A percentile compares a stretch with the other conserved stretches of the same genome.
These are phyloP conservation scores for Triplophysa siluroides DNA, from an alignment of 2,113 vertebrate species.

Conservation along the genomic window DNA sequence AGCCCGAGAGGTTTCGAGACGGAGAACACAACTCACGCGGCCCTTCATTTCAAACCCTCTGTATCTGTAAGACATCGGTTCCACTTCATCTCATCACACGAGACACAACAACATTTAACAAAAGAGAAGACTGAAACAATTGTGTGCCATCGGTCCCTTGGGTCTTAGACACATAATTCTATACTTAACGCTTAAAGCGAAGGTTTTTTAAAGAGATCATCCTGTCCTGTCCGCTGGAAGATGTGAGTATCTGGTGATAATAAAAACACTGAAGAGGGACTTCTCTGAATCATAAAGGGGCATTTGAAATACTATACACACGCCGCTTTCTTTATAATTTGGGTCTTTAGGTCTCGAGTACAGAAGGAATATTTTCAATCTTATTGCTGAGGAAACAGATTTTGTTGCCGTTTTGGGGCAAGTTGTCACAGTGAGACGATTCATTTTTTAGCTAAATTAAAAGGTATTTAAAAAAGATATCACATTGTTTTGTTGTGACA, in stretches of 20 bases:
- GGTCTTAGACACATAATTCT: constrained; percentile 18
- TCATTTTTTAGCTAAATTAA: too few species aligned
- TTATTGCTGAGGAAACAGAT: neutral
- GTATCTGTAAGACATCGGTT: constrained; percentile 26
- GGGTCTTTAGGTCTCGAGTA: neutral
- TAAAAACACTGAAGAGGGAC: neutral
- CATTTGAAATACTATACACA: neutral
- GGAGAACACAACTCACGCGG: neutral
- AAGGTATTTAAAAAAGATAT: too few species aligned
- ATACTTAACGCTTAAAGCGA: constrained; percentile 3
- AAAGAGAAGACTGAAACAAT: constrained; percentile 21
- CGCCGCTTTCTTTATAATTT: neutral
- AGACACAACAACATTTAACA: constrained; percentile 16
- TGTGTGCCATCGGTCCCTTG: constrained; percentile 28
- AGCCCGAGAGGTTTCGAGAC: constrained; percentile 8
- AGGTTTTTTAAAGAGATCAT: neutral
- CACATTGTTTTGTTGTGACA: too few species aligned
- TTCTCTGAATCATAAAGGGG: neutral
- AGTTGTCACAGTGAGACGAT: too few species aligned
- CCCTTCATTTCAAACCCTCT: neutral
- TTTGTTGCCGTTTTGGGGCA: too few species aligned
- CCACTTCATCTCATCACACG: constrained; percentile 14
- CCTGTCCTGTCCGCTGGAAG: neutral
- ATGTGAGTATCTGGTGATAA: neutral
- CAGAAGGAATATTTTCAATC: neutral